A percentile compares a stretch with the other conserved stretches of the same genome.
These are phyloP conservation scores for Dendrophyllia cribrosa DNA, from an alignment of 64 coral and sea anemone species.

Conservation along the genomic window DNA sequence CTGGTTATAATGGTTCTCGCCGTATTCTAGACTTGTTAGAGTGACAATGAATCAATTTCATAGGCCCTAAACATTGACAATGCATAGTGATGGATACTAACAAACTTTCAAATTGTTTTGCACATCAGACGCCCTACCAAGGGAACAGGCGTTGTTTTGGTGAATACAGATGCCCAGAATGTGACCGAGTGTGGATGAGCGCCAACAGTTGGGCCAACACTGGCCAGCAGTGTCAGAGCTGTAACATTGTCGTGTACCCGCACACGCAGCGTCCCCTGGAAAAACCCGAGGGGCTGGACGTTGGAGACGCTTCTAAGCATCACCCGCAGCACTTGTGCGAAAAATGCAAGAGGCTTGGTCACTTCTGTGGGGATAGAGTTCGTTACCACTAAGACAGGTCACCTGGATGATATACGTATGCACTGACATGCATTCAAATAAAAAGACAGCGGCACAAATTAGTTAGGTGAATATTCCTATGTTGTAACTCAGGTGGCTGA, in stretches of 20 bases:
- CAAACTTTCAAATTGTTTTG: not conserved
- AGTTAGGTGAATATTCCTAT: too few species aligned
- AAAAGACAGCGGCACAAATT: too few species aligned
- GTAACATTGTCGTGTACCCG: slow-evolving; percentile 67
- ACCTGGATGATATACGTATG: too few species aligned
- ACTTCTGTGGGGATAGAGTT: slow-evolving; percentile 9
- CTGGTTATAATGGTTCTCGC: too few species aligned
- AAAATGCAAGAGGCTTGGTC: slow-evolving; percentile 66
- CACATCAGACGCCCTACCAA: slow-evolving; percentile 59
- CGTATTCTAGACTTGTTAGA: too few species aligned
- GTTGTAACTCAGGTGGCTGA: too few species aligned
- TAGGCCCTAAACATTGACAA: too few species aligned
- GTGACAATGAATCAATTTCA: too few species aligned
- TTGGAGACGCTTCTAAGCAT: not conserved
- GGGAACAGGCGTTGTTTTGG: slow-evolving; percentile 70
- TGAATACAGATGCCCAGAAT: slow-evolving; percentile 64
- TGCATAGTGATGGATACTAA: too few species aligned
- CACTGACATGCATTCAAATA: too few species aligned
- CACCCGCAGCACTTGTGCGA: slow-evolving; percentile 72
- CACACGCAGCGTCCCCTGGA: slow-evolving; percentile 70
- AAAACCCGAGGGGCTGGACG: slow-evolving; percentile 51
- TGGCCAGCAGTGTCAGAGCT: slow-evolving; percentile 69
- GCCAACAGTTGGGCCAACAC: slow-evolving; percentile 74
- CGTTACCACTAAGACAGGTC: not conserved
- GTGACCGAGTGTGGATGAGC: slow-evolving; percentile 70